These are phyloP conservation scores for Tenualosa thibaudeaui DNA, from an alignment of 2,797 vertebrate species.

Conservation along the genomic window DNA sequence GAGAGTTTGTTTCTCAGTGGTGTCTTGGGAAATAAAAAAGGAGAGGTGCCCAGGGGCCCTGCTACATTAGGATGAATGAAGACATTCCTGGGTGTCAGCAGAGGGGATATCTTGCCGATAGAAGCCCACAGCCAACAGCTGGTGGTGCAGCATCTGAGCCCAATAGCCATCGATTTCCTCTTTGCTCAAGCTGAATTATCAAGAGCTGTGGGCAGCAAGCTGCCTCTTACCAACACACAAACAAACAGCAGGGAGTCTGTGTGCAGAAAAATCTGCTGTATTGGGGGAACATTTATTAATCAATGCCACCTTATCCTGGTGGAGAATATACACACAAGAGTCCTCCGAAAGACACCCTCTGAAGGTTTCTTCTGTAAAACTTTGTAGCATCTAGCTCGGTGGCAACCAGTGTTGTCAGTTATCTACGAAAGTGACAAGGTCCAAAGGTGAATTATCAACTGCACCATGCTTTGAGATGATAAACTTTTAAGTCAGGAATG, in stretches of 20 bases:
- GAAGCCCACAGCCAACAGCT: conserved; percentile 51
- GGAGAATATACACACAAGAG: conserved; percentile 19
- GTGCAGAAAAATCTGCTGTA: conserved; percentile 50
- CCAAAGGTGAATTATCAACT: neutral
- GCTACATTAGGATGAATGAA: conserved; percentile 74
- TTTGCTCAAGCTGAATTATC: conserved; percentile 58
- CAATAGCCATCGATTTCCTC: conserved; percentile 69
- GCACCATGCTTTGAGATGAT: conserved; percentile 44
- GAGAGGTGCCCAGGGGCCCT: conserved; percentile 63
- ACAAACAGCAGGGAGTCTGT: conserved; percentile 52
- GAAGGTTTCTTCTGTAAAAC: neutral
- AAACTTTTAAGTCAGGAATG: conserved; percentile 61
- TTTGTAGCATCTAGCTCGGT: neutral
- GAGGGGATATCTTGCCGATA: conserved; percentile 64
- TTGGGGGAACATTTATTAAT: conserved; percentile 66
- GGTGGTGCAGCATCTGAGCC: conserved; percentile 54
- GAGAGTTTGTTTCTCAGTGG: conserved; percentile 55
- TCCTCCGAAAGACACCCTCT: neutral
- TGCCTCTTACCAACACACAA: conserved; percentile 64
- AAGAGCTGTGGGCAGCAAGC: conserved; percentile 59
- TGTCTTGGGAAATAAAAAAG: conserved; percentile 64
- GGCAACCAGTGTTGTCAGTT: too few species aligned
- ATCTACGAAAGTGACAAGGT: neutral
- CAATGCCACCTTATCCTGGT: conserved; percentile 69
- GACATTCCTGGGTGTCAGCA: conserved; percentile 72